Evolutionary conservation across 2,797 vertebrate genomes (phyloP).

Genomic region (Megalops cyprinoides): DNA sequence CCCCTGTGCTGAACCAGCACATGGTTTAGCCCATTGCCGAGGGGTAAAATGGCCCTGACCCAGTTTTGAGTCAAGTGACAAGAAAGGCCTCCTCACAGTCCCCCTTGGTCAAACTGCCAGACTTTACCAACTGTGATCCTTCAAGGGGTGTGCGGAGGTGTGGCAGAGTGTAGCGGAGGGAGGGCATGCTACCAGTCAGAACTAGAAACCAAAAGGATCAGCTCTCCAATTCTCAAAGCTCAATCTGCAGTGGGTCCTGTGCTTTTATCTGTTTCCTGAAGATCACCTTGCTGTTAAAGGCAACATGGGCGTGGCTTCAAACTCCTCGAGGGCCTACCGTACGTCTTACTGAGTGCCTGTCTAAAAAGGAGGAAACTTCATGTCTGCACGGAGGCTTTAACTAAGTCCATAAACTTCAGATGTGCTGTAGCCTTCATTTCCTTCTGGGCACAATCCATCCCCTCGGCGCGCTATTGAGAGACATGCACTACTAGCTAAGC

Average conservation of each 20-base stretch:
- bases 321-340: no score
- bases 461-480: not conserved
- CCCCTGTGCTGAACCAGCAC: not conserved
- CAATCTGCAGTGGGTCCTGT: no score
- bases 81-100: not conserved
- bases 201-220: no score
- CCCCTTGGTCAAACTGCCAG: not conserved
- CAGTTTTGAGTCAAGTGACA: conserved; percentile 4
- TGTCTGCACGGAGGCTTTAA: not conserved
- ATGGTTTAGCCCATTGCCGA: not conserved
- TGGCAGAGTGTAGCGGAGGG: no score
- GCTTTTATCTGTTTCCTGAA: no score
- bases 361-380: no score
- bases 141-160: not conserved
- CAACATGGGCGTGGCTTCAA: no score
- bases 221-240: no score
- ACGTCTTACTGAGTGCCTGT: no score
- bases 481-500: not conserved
- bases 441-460: not conserved
- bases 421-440: not conserved
- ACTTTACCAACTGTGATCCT: not conserved
- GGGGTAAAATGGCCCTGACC: not conserved
- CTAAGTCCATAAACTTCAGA: not conserved
- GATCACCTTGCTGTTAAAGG: no score
- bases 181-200: no score